A percentile compares a stretch with the other conserved stretches of the same genome.
Evolutionary conservation across 2,113 vertebrate genomes (phyloP).

Genomic region (Bos taurus): DNA sequence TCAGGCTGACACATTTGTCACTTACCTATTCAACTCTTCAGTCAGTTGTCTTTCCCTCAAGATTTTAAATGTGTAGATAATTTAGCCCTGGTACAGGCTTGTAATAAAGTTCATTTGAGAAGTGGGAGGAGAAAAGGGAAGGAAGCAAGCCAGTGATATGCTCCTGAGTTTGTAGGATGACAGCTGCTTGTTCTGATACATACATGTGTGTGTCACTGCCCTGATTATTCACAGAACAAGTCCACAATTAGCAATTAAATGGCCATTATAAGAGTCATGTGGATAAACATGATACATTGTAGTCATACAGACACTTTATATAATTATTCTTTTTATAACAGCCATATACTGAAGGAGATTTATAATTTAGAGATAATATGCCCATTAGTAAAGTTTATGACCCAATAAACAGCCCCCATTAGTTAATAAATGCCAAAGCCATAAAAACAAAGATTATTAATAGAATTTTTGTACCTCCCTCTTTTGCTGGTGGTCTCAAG

Average conservation of each 20-base stretch:
- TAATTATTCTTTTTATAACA: conserved; percentile 78
- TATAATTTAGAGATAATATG: conserved; percentile 83
- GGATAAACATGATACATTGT: conserved; percentile 79
- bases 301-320: conserved; percentile 75
- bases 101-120: not conserved
- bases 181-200: conserved; percentile 41
- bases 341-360: conserved; percentile 73
- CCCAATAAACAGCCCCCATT: conserved; percentile 83
- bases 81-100: not conserved
- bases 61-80: conserved; percentile 54
- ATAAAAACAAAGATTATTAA: conserved; percentile 81
- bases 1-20: conserved; percentile 49
- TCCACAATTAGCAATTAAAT: conserved; percentile 80
- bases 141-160: conserved; percentile 6
- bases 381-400: conserved; percentile 85
- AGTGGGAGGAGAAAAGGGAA: conserved; percentile 63
- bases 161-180: conserved; percentile 29
- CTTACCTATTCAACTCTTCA: conserved; percentile 60
- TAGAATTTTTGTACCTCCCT: conserved; percentile 77
- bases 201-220: conserved; percentile 45
- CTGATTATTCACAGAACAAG: conserved; percentile 65
- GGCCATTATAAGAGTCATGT: conserved; percentile 79
- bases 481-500: conserved; percentile 81
- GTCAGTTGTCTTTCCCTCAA: conserved; percentile 50
- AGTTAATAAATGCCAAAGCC: conserved; percentile 82